These are phyloP conservation scores for Shinisaurus crocodilurus DNA, from an alignment of 2,113 vertebrate genomes.

Conservation along the genomic window DNA sequence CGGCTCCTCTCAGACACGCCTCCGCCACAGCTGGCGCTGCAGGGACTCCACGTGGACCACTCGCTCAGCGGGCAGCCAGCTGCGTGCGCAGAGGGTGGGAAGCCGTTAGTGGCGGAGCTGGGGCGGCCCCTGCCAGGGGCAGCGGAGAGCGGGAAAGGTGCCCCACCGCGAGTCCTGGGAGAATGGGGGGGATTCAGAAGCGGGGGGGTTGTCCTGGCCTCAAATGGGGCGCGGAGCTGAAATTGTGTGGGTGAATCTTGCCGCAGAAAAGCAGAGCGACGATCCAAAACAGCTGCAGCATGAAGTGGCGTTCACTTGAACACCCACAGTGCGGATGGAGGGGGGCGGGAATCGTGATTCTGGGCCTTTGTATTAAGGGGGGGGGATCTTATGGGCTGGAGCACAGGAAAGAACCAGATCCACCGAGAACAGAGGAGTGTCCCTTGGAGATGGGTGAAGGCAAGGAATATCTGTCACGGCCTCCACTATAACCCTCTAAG, in stretches of 20 bases:
- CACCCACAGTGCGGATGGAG: neutral
- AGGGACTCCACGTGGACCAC: slow-evolving; percentile 84
- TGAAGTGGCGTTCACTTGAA: neutral
- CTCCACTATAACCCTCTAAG: no score
- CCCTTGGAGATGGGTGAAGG: no score
- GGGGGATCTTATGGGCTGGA: neutral
- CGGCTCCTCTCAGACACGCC: slow-evolving; percentile 76
- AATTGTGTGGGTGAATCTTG: no score
- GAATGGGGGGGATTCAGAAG: accelerated
- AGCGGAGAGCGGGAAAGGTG: neutral
- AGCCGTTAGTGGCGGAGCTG: accelerated
- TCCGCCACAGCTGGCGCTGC: slow-evolving; percentile 80
- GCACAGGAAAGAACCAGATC: no score
- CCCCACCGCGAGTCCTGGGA: neutral
- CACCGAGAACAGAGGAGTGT: no score
- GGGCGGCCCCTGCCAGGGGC: accelerated
- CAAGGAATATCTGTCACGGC: no score
- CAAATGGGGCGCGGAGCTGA: neutral
- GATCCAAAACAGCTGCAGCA: neutral
- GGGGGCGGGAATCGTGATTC: no score
- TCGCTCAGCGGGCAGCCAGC: slow-evolving; percentile 77
- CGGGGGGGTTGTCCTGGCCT: neutral
- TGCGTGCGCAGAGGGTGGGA: neutral
- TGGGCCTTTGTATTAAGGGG: neutral
- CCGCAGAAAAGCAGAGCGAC: neutral